Base-by-base conservation (phyloP, 2,797 vertebrate genomes). In the Pangasius mekongensis region DNA sequence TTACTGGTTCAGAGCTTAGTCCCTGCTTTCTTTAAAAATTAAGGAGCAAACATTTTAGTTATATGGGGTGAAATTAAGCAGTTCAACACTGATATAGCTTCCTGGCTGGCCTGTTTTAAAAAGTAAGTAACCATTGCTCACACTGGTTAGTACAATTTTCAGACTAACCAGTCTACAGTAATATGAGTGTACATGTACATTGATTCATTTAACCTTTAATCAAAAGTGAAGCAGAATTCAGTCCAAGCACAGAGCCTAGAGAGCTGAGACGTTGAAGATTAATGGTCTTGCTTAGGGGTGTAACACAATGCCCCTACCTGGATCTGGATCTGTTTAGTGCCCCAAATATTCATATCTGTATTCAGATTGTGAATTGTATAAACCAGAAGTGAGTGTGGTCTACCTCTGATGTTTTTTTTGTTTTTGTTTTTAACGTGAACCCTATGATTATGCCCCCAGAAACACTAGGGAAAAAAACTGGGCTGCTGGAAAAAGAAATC, bases 31-130 rank as follows among this genome's bases (percentile, higher is more conserved):
- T 85, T 85, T 71, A 36, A 71, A 69, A 69, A 85, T 56, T 27
- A 85, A 56, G 49, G 83, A 56, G 83, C 83, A 39, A 85, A 71
- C 54, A 71, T 85, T 73, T 85, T 49, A 20, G 27, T 67, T 49
- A 8, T 49, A 30, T 62, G 24, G 36, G 39, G 4, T 4, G 24
- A 49, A 66, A 66, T 67, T 0, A 49, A 83, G 5, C 13, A 27
- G 58, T 8, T 62, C 36, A 27, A 4, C 39, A 66, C 3, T n/a
- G 6, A 66, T 83, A 60, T 2, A n/a, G 36, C 60, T 18, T 83
- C 16, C 60, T 49, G 30, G 18, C 27, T 64, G 43, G 39, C 27
- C 56, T 62, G 33, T 10, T 43, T 3, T 3, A 22, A 36, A 33
- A 80, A 14, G 60, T 8, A 33, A 1, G 18, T 22, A 36, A 13